phyloP scores from a whole-genome alignment of 2,797 vertebrate genomes.

The Cyclopterus lumpus region DNA sequence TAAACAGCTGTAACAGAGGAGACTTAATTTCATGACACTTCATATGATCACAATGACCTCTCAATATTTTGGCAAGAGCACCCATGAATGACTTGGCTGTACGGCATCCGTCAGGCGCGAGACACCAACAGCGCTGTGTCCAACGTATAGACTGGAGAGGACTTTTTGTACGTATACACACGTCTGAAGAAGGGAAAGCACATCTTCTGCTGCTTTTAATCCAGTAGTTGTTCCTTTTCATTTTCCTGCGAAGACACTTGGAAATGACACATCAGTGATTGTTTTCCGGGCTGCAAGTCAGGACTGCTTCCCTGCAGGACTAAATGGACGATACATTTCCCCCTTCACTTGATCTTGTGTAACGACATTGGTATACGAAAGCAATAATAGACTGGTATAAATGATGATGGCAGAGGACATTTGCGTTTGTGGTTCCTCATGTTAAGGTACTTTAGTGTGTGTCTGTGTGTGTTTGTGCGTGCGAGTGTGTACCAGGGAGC shows the following conservation, averaged over 20 bases:
- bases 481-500: constrained; percentile 18
- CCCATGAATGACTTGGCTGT: constrained; percentile 89
- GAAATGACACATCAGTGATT: constrained; percentile 28
- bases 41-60: not conserved
- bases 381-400: constrained; percentile 78
- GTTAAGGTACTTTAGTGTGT: constrained; percentile 70
- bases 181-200: constrained; percentile 34
- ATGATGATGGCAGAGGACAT: constrained; percentile 59
- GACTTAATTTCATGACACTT: not conserved
- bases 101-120: constrained; percentile 90
- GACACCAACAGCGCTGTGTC: constrained; percentile 78
- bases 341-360: constrained; percentile 34
- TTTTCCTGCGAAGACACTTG: constrained; percentile 36
- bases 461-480: constrained; percentile 21
- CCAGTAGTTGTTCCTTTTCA: constrained; percentile 29
- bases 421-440: constrained; percentile 54
- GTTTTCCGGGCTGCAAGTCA: constrained; percentile 50
- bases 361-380: constrained; percentile 59
- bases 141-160: constrained; percentile 76
- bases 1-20: not conserved
- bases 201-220: constrained; percentile 73
- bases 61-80: too few species aligned
- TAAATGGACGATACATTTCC: constrained; percentile 36
- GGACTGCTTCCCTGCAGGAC: constrained; percentile 61
- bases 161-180: constrained; percentile 25